phyloP scores from a whole-genome alignment of 1,140 invertebrate species.

The Rhopalosiphum maidis region DNA sequence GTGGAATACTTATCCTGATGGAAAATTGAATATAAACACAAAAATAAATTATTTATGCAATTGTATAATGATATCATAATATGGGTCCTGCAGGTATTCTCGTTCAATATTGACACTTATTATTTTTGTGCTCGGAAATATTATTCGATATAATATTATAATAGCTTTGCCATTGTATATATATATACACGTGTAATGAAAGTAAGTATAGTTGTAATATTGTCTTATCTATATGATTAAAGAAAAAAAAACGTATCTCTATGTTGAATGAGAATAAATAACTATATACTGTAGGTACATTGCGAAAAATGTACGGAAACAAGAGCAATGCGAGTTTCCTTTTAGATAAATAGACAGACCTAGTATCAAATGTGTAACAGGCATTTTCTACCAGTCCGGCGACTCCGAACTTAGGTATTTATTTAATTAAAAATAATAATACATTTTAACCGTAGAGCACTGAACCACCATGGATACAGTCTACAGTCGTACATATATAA shows the following conservation, averaged over 20 bases:
- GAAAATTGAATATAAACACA: not conserved
- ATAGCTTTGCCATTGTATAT: not conserved
- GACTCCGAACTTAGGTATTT: not conserved
- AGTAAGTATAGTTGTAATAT: not conserved
- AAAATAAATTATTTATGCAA: not conserved
- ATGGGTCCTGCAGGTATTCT: not conserved
- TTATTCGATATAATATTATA: not conserved
- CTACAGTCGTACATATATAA: not conserved
- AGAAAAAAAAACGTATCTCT: not conserved
- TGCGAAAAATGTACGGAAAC: not conserved
- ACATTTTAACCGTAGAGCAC: not conserved
- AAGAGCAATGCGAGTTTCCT: not conserved
- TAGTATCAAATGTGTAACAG: not conserved
- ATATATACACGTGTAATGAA: not conserved
- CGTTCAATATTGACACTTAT: not conserved
- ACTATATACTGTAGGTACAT: not conserved
- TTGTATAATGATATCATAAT: not conserved
- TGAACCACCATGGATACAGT: not conserved
- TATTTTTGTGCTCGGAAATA: not conserved
- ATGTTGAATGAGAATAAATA: not conserved
- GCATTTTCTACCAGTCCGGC: not conserved
- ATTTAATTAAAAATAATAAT: constrained; percentile 21
- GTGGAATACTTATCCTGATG: not conserved
- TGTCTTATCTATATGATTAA: not conserved
- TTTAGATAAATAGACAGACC: constrained; percentile 1